Percentiles rank a stretch among this genome's conserved stretches.
These are phyloP conservation scores for Drosophila nigricruria DNA, from an alignment of 2,888 invertebrate species.

Conservation along the genomic window DNA sequence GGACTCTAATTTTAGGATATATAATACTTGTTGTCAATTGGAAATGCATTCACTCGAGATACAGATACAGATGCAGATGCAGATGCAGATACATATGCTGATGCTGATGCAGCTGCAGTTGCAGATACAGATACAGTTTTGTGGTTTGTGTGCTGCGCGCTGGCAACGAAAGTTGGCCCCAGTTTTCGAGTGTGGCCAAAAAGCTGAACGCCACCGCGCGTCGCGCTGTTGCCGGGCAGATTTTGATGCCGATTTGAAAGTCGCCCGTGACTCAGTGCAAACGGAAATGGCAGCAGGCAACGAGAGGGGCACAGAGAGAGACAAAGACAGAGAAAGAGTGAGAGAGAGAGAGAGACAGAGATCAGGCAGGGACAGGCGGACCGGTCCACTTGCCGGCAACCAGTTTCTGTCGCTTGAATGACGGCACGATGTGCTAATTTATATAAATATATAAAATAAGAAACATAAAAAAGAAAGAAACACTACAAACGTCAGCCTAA, in stretches of 20 bases:
- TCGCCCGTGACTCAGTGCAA: conserved; percentile 65
- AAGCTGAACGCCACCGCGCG: conserved; percentile 22
- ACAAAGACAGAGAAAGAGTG: neutral
- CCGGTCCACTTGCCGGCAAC: conserved; percentile 64
- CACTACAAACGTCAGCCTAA: conserved; percentile 45
- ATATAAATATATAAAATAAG: conserved; percentile 45
- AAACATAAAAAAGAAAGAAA: neutral
- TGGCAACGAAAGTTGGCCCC: conserved; percentile 27
- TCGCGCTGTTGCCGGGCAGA: conserved; percentile 69
- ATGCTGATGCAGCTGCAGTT: neutral
- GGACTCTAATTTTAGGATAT: conserved; percentile 45
- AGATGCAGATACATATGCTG: neutral
- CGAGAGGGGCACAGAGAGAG: neutral
- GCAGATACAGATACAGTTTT: conserved; percentile 11
- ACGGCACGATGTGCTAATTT: conserved; percentile 65
- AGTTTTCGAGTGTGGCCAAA: conserved; percentile 31
- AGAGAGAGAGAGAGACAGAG: neutral
- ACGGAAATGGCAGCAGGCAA: conserved; percentile 33
- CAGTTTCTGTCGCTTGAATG: conserved; percentile 61
- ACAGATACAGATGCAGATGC: conserved; percentile 10
- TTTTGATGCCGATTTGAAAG: conserved; percentile 73
- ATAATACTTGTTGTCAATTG: conserved; percentile 49
- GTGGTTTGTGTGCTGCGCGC: neutral
- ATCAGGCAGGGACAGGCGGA: conserved; percentile 7
- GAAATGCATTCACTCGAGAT: conserved; percentile 28